Evolutionary conservation across 2,888 invertebrate genomes (phyloP).

Genomic region (Nomada ferruginata): DNA sequence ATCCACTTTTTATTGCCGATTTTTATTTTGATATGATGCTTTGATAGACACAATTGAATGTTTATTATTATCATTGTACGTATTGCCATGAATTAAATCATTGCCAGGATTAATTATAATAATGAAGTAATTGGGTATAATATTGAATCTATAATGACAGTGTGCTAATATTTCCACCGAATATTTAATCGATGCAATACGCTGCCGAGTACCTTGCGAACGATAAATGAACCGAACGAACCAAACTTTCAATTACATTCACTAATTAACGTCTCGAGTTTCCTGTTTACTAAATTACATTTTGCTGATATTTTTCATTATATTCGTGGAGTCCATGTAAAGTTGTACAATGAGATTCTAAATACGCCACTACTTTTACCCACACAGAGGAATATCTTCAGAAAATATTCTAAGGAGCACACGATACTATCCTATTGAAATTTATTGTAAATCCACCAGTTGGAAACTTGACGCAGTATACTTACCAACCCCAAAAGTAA

Average conservation of each 20-base stretch:
- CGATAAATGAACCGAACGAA: neutral
- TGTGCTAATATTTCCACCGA: neutral
- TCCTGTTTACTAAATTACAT: neutral
- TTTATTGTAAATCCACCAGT: neutral
- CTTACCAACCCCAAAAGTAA: constrained; percentile 29
- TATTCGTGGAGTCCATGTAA: neutral
- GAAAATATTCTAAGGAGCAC: neutral
- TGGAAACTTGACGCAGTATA: constrained; percentile 1
- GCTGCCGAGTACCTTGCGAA: neutral
- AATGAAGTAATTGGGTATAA: too few species aligned
- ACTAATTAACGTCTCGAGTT: neutral
- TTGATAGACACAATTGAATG: too few species aligned
- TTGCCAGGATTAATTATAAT: too few species aligned
- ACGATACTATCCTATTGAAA: neutral
- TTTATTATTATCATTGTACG: too few species aligned
- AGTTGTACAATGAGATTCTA: neutral
- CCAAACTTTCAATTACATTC: neutral
- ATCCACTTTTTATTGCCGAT: too few species aligned
- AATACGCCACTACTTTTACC: neutral
- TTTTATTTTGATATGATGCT: too few species aligned
- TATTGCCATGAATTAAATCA: too few species aligned
- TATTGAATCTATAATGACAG: too few species aligned
- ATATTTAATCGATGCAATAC: neutral
- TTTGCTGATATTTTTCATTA: neutral
- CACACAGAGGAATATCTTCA: neutral